A percentile compares a stretch with the other conserved stretches of the same genome.
These are phyloP conservation scores for Drosophila percnosoma DNA, from an alignment of 2,888 invertebrate genomes.

Conservation along the genomic window DNA sequence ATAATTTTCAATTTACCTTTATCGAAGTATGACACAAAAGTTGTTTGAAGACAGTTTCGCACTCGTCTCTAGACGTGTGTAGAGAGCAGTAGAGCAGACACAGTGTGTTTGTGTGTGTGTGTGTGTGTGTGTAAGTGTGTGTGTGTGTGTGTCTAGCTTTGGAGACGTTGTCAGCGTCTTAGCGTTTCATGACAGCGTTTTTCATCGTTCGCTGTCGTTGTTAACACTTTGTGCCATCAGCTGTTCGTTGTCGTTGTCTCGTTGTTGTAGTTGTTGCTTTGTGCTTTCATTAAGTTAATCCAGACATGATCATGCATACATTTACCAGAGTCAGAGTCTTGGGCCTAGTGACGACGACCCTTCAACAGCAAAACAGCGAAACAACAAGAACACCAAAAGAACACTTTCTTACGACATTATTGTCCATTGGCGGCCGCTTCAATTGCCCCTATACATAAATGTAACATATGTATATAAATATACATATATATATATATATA, in stretches of 20 bases:
- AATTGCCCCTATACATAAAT: slow-evolving; percentile 1
- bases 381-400: slow-evolving; percentile 17
- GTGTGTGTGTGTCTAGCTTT: slow-evolving; percentile 7
- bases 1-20: neutral
- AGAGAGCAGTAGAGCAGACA: slow-evolving; percentile 1
- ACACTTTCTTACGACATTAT: slow-evolving; percentile 53
- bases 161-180: slow-evolving; percentile 58
- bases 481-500: slow-evolving; percentile 1
- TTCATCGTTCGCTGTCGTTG: slow-evolving; percentile 38
- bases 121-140: neutral
- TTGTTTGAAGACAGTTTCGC: neutral
- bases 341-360: slow-evolving; percentile 36
- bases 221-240: slow-evolving; percentile 50
- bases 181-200: slow-evolving; percentile 46
- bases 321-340: slow-evolving; percentile 16
- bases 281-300: slow-evolving; percentile 81
- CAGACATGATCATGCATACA: slow-evolving; percentile 80
- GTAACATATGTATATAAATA: neutral
- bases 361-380: slow-evolving; percentile 13
- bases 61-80: neutral
- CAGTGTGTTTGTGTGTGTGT: neutral
- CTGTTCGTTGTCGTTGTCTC: slow-evolving; percentile 44
- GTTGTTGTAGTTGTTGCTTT: slow-evolving; percentile 26
- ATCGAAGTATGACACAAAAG: neutral
- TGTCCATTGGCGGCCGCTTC: slow-evolving; percentile 47